Evolutionary conservation across 2,113 vertebrate genomes (phyloP).

Genomic region (Gadus macrocephalus): DNA sequence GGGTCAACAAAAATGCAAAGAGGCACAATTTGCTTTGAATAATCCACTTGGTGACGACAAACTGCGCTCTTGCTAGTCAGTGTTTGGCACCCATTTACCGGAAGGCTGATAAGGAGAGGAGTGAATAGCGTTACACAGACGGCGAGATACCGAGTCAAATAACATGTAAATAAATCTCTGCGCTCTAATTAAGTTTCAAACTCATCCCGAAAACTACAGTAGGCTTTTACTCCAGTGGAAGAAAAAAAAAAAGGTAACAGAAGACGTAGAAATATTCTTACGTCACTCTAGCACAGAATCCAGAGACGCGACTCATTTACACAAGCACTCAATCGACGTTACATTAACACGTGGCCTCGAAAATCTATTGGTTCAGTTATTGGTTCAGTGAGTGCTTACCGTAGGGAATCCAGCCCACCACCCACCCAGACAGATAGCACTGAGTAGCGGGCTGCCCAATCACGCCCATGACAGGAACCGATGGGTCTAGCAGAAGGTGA

Average conservation of each 20-base stretch:
- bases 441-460: no score
- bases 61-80: constrained; percentile 73
- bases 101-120: constrained; percentile 31
- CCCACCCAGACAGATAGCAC: no score
- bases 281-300: constrained; percentile 25
- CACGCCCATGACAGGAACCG: no score
- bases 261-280: constrained; percentile 1
- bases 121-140: constrained; percentile 3
- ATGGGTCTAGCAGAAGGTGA: no score
- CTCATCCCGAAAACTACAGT: constrained; percentile 42
- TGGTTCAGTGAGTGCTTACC: constrained; percentile 9
- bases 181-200: constrained; percentile 22
- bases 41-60: constrained; percentile 67
- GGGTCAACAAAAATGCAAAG: constrained; percentile 46
- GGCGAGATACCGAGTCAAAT: constrained; percentile 14
- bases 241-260: constrained; percentile 16
- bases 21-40: constrained; percentile 72
- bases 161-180: constrained; percentile 15
- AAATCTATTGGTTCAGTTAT: constrained; percentile 13
- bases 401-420: not conserved
- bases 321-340: constrained; percentile 22
- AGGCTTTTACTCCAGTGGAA: constrained; percentile 53
- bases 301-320: constrained; percentile 26
- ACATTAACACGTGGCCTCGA: constrained; percentile 19
- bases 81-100: constrained; percentile 82